These are phyloP conservation scores for Microplitis deprimator DNA, from an alignment of 2,888 invertebrate genomes.

Conservation along the genomic window DNA sequence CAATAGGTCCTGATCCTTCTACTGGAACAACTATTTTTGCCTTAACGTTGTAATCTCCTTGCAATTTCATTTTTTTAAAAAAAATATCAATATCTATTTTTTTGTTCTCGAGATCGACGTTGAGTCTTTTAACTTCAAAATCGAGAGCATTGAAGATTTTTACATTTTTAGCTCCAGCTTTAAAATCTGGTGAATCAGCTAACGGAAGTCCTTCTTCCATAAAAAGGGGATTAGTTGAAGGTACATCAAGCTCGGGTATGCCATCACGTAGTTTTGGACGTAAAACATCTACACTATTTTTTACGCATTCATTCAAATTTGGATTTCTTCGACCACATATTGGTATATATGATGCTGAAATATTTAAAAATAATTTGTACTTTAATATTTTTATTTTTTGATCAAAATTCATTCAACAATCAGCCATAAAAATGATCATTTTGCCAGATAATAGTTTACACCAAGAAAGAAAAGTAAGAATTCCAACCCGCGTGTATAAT, in stretches of 20 bases:
- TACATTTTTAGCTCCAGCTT: slow-evolving; percentile 55
- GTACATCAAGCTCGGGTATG: slow-evolving; percentile 63
- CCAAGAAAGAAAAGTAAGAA: no score
- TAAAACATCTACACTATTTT: slow-evolving; percentile 54
- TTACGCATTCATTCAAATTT: slow-evolving; percentile 58
- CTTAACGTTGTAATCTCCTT: slow-evolving; percentile 57
- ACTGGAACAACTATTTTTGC: slow-evolving; percentile 62
- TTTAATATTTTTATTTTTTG: neutral
- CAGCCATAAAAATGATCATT: neutral
- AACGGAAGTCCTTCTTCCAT: slow-evolving; percentile 55
- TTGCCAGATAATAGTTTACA: no score
- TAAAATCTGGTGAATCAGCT: slow-evolving; percentile 55
- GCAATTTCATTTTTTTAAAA: slow-evolving; percentile 51
- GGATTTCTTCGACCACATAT: slow-evolving; percentile 63
- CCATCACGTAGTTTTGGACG: slow-evolving; percentile 53
- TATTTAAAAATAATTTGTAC: neutral
- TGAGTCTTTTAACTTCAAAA: slow-evolving; percentile 47
- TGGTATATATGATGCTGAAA: slow-evolving; percentile 61
- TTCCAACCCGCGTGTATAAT: no score
- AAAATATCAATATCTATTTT: slow-evolving; percentile 44
- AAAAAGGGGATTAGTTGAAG: slow-evolving; percentile 60
- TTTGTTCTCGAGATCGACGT: slow-evolving; percentile 53
- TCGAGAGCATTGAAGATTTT: slow-evolving; percentile 54
- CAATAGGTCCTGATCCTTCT: slow-evolving; percentile 58
- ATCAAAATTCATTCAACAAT: neutral